Evolutionary conservation across 2,888 invertebrate genomes (phyloP), one percentile per base, ranked within the genome.

Genomic region (Beris morrisii): DNA sequence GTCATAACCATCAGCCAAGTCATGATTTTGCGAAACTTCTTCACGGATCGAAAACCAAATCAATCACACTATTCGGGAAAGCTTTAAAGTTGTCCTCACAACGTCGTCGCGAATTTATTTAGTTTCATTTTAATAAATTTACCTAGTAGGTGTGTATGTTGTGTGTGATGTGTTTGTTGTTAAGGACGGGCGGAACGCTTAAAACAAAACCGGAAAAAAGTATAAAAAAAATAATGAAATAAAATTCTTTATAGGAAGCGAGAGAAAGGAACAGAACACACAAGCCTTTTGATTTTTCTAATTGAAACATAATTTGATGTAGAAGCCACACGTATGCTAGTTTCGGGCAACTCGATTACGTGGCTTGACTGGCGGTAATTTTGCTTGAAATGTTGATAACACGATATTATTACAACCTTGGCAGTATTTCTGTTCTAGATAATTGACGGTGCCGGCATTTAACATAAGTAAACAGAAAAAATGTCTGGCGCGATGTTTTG

Each of bases 1-100:
- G 77, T 90, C 66, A 93, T 95, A 56, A 90, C 92, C n/a, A 84
- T 97, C 63, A 89, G 89, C 32, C 97, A 99, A 84, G 96, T 98
- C 57, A 84, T 94, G 77, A 85, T 97, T 68, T 83, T 97, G 65
- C 91, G 93, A 77, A 95, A 93, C 81, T 96, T 97, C 83, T 97
- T 97, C 52, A 80, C 90, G 52, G 90, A 91, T 73, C 88, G 87
- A 73, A 86, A 85, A 73, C 84, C 85, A 52, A 81, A 78, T 69
- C 82, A 82, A 72, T 71, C 77, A 70, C 79, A 74, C 12, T 61
- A 61, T 46, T 77, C 76, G 69, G 73, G 72, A 44, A 78, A 76
- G 67, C 75, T 78, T 70, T 78, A 76, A 72, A 70, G 45, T 45
- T 4, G 5, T 38, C 38, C 22, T 22, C 5, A 5, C 22, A 44